phyloP scores from a whole-genome alignment of 2,888 invertebrate genomes.

The Pseudococcus jackbeardsleyi region DNA sequence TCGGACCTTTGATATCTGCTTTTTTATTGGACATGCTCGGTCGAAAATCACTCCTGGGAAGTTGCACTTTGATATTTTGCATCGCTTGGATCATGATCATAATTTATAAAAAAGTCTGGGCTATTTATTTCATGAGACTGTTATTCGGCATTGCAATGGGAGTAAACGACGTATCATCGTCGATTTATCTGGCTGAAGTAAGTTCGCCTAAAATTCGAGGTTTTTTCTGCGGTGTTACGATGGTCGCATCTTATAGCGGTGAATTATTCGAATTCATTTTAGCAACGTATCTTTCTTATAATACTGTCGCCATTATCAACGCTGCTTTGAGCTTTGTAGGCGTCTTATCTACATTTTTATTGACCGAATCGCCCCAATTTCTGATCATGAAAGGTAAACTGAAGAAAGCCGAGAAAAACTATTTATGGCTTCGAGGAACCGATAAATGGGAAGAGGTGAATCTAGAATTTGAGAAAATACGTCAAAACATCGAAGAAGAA shows the following conservation, averaged over 20 bases:
- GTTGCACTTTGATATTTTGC: not conserved
- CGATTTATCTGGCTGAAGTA: conserved; percentile 67
- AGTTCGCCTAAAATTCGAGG: conserved; percentile 66
- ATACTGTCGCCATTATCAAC: conserved; percentile 59
- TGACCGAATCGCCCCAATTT: conserved; percentile 37
- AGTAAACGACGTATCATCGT: conserved; percentile 66
- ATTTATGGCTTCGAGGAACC: not conserved
- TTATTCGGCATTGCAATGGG: conserved; percentile 67
- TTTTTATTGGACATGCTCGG: not conserved
- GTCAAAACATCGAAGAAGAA: conserved; percentile 26
- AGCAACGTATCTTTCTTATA: conserved; percentile 66
- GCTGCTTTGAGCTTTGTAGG: not conserved
- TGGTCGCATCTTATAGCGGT: conserved; percentile 67
- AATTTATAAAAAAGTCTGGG: not conserved
- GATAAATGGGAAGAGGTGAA: not conserved
- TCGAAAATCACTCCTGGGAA: not conserved
- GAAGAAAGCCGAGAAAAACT: conserved; percentile 33
- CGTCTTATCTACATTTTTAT: not conserved
- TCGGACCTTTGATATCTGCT: conserved; percentile 18
- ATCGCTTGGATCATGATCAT: not conserved
- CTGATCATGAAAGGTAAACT: conserved; percentile 39
- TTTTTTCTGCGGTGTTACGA: conserved; percentile 66
- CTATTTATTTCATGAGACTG: conserved; percentile 66
- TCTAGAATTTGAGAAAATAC: conserved; percentile 41
- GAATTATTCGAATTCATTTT: conserved; percentile 67